These are phyloP conservation scores for Astyanax mexicanus DNA, from an alignment of 2,797 vertebrate genomes.

Conservation along the genomic window DNA sequence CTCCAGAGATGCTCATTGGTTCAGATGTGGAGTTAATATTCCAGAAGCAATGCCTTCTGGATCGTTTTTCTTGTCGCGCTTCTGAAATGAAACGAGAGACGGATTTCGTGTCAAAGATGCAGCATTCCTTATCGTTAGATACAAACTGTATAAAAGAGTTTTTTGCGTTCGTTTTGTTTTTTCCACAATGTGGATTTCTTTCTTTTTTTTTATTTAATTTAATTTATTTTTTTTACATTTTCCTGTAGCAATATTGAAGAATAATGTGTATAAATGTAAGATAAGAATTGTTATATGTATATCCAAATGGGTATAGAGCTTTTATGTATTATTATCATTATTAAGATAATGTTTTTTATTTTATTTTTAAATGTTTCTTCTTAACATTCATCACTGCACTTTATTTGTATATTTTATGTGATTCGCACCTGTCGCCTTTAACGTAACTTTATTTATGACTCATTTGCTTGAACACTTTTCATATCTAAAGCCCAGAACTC, in stretches of 20 bases:
- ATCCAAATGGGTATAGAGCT: conserved; percentile 72
- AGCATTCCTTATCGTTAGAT: conserved; percentile 30
- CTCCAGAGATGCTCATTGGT: conserved; percentile 17
- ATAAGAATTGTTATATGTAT: conserved; percentile 73
- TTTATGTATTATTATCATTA: conserved; percentile 72
- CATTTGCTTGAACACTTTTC: conserved; percentile 16
- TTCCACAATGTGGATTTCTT: conserved; percentile 77
- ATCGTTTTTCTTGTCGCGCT: background rate
- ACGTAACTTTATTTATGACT: background rate
- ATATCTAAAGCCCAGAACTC: conserved; percentile 9
- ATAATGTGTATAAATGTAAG: conserved; percentile 79
- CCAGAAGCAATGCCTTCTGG: conserved; percentile 49
- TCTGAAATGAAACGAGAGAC: conserved; percentile 30
- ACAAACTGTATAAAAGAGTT: conserved; percentile 26
- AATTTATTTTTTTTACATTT: conserved; percentile 69
- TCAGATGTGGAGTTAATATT: conserved; percentile 26
- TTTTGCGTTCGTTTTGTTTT: conserved; percentile 73
- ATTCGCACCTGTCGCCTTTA: background rate
- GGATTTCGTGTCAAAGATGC: conserved; percentile 18
- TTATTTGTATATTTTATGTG: conserved; percentile 66
- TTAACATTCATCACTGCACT: conserved; percentile 68
- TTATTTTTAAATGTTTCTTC: conserved; percentile 61
- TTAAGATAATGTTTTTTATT: conserved; percentile 42
- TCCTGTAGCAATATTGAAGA: conserved; percentile 83
- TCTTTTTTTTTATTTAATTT: conserved; percentile 61